A percentile compares a stretch with the other conserved stretches of the same genome.
Conservation (phyloP, 2,113 vertebrate genomes). For the Sceloporus undulatus region DNA sequence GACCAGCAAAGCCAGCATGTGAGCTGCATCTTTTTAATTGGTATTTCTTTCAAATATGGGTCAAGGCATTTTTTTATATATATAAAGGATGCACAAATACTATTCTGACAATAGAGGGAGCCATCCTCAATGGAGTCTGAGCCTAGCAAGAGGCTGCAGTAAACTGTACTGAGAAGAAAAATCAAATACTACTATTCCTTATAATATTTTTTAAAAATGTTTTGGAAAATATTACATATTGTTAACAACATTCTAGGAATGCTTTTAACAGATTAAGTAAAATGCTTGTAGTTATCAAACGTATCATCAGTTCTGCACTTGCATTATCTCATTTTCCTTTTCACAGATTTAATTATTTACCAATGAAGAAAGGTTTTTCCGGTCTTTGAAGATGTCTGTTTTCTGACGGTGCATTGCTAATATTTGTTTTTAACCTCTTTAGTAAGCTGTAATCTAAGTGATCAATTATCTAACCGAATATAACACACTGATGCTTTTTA, state of each 20-base stretch:
- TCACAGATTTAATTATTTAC: constrained; percentile 26
- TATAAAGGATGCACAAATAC: not conserved
- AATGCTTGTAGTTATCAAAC: constrained; percentile 7
- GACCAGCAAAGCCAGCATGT: not conserved
- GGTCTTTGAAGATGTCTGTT: constrained; percentile 1
- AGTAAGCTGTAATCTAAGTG: constrained; percentile 14
- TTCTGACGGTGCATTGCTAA: constrained; percentile 27
- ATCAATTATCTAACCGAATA: constrained; percentile 22
- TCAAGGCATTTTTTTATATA: not conserved
- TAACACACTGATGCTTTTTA: constrained; percentile 12
- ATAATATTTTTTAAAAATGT: not conserved
- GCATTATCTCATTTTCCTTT: constrained; percentile 23
- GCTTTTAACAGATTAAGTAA: constrained; percentile 19
- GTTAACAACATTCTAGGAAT: not conserved
- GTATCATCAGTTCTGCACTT: constrained; percentile 12
- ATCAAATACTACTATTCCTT: fast-evolving
- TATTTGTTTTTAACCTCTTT: constrained; percentile 27
- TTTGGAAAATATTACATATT: not conserved
- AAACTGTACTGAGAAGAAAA: not conserved
- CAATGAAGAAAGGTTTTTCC: constrained; percentile 22
- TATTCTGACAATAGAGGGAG: constrained; percentile 62
- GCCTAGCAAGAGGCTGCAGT: constrained; percentile 34
- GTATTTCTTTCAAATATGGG: constrained; percentile 30
- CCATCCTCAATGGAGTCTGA: constrained; percentile 62
- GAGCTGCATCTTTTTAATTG: not conserved